phyloP scores from a whole-genome alignment of 2,888 invertebrate species.

The Steinernema hermaphroditum region DNA sequence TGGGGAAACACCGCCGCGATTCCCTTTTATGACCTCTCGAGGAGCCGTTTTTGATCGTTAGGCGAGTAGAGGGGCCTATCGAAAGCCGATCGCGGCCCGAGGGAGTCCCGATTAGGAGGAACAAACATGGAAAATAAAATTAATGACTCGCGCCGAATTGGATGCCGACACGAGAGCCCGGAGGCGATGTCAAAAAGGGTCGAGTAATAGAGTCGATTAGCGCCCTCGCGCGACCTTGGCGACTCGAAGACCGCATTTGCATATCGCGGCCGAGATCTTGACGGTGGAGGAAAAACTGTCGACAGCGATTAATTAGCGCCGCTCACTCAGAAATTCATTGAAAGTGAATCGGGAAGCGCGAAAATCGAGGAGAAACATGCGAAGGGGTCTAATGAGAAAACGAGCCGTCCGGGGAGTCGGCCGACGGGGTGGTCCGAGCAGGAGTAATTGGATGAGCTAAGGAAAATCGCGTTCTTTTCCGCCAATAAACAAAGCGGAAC shows the following conservation, averaged over 20 bases:
- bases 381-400: constrained; percentile 14
- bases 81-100: constrained; percentile 4
- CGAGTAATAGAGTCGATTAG: neutral
- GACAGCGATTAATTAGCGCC: constrained; percentile 5
- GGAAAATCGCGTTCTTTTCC: neutral
- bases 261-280: constrained; percentile 2
- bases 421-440: neutral
- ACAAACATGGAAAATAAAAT: constrained; percentile 22
- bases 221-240: constrained; percentile 2
- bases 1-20: neutral
- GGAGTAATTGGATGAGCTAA: constrained; percentile 20
- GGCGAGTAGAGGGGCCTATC: neutral
- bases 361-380: constrained; percentile 9
- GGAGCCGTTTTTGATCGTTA: too few relatives aligned
- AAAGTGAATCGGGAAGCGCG: constrained; percentile 19
- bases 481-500: constrained; percentile 23
- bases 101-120: neutral
- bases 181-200: neutral
- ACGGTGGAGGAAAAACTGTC: neutral
- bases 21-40: too few relatives aligned
- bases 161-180: constrained; percentile 12
- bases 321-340: constrained; percentile 5
- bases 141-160: constrained; percentile 19
- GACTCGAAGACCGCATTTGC: constrained; percentile 6
- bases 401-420: neutral